These are phyloP conservation scores for Tubiluchus corallicola DNA, from an alignment of 2,888 invertebrate species.

Conservation along the genomic window DNA sequence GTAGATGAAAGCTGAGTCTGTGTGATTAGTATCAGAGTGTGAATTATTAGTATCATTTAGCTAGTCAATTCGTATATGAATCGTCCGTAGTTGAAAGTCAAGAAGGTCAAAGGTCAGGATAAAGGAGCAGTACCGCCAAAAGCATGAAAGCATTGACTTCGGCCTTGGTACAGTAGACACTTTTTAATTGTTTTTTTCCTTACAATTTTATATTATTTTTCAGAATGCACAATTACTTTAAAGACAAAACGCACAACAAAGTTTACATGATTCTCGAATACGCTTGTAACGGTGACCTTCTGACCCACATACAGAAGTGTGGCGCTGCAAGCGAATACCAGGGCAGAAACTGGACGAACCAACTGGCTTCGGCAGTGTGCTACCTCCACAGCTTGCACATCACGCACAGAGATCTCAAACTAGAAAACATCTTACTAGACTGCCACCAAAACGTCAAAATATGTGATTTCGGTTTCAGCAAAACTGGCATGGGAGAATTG, in stretches of 20 bases:
- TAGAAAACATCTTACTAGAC: constrained; percentile 34
- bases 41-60: no score
- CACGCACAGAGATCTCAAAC: constrained; percentile 33
- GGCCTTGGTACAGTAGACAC: no score
- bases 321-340: constrained; percentile 27
- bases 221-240: background rate
- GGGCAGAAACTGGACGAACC: constrained; percentile 27
- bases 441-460: constrained; percentile 29
- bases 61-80: no score
- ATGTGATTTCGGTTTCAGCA: constrained; percentile 32
- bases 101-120: no score
- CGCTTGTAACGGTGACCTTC: constrained; percentile 29
- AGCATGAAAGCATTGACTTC: no score
- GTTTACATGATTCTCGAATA: constrained; percentile 31
- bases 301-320: constrained; percentile 28
- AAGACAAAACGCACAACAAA: constrained; percentile 5
- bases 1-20: no score
- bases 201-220: no score
- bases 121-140: no score
- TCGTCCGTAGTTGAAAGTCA: no score
- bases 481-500: constrained; percentile 17
- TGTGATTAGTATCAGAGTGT: no score
- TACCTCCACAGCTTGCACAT: constrained; percentile 31
- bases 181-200: no score
- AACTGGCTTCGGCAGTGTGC: constrained; percentile 25